These are phyloP conservation scores for Chymomyza caudatula DNA, from an alignment of 2,888 invertebrate species.

Conservation along the genomic window DNA sequence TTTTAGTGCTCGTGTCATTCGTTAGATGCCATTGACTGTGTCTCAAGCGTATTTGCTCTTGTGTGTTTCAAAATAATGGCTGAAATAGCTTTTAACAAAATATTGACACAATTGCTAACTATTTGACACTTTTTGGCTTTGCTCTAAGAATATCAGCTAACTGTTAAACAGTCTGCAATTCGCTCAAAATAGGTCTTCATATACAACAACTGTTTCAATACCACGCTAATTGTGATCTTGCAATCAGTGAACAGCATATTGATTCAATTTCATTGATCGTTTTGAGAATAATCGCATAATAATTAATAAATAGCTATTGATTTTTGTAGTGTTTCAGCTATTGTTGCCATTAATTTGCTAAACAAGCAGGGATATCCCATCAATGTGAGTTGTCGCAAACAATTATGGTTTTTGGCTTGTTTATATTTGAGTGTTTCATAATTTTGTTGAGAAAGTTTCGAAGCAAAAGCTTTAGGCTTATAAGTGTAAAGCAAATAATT, in stretches of 20 bases:
- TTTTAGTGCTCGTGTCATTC: background rate
- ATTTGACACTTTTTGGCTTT: background rate
- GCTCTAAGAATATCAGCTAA: too few species aligned
- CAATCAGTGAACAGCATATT: background rate
- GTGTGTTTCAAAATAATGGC: background rate
- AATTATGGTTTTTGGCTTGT: too few species aligned
- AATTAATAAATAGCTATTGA: too few species aligned
- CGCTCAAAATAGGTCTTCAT: background rate
- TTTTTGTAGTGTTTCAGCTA: too few species aligned
- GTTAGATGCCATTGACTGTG: background rate
- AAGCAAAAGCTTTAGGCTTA: too few species aligned
- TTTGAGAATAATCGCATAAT: too few species aligned
- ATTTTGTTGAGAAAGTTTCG: too few species aligned
- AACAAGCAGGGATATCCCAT: too few species aligned
- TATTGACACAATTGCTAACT: conserved; percentile 27
- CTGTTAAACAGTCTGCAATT: background rate
- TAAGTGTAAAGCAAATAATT: too few species aligned
- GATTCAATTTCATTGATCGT: background rate
- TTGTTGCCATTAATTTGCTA: too few species aligned
- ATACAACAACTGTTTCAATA: background rate
- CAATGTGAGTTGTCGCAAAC: too few species aligned
- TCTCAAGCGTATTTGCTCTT: background rate
- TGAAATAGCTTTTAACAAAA: background rate
- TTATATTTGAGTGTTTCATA: too few species aligned
- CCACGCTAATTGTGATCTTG: background rate